Evolutionary conservation across 1,140 invertebrate genomes (phyloP).

Genomic region (Eurytemora carolleeae): DNA sequence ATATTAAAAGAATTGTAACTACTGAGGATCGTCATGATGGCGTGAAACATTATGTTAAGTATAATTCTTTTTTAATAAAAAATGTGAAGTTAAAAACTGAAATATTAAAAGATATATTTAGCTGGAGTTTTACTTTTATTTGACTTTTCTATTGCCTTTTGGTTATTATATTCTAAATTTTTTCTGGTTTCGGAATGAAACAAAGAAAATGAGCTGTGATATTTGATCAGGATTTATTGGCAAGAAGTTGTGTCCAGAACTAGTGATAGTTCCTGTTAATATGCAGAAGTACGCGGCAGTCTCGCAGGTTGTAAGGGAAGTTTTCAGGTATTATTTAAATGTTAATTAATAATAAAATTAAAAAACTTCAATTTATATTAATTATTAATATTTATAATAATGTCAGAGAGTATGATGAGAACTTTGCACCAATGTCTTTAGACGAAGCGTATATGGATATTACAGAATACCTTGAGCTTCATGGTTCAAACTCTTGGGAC

Average conservation of each 20-base stretch:
- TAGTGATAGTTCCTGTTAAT: constrained; percentile 35
- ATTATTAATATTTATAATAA: not conserved
- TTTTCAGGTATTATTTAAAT: constrained; percentile 15
- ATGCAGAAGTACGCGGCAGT: constrained; percentile 35
- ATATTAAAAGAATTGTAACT: too few species aligned
- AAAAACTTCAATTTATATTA: not conserved
- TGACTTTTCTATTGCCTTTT: too few species aligned
- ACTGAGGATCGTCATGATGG: too few species aligned
- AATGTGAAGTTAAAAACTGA: too few species aligned
- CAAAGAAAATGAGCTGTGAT: too few species aligned
- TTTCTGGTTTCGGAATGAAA: too few species aligned
- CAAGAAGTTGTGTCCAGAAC: constrained; percentile 39
- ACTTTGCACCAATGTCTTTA: constrained; percentile 33
- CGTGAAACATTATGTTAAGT: too few species aligned
- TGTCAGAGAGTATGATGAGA: constrained; percentile 35
- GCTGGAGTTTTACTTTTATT: too few species aligned
- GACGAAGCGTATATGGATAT: constrained; percentile 45
- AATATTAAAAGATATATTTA: too few species aligned
- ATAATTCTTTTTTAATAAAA: too few species aligned
- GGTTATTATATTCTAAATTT: too few species aligned
- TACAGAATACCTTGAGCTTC: constrained; percentile 30
- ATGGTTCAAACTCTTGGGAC: not conserved
- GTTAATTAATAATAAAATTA: not conserved
- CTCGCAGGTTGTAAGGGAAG: constrained; percentile 27
- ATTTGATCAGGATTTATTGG: constrained; percentile 36